A percentile compares a stretch with the other conserved stretches of the same genome.
Conservation (phyloP, 2,797 vertebrate species). For the Tapera naevia region DNA sequence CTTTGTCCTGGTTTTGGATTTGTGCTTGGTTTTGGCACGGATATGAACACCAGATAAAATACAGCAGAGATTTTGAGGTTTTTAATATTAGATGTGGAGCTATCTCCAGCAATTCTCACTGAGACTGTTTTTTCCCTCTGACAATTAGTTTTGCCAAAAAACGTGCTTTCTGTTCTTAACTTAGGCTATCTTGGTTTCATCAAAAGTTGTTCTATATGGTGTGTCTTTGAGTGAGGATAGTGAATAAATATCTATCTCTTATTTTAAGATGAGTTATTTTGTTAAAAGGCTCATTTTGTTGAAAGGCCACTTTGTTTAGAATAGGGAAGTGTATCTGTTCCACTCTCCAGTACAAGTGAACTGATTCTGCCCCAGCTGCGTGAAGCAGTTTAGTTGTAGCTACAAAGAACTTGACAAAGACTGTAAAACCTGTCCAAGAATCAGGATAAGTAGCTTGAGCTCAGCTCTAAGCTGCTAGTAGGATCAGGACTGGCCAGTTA, state of each 20-base stretch:
- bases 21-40: background rate
- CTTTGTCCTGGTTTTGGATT: background rate
- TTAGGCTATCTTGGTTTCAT: background rate
- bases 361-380: background rate
- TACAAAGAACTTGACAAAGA: background rate
- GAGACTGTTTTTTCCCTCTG: background rate
- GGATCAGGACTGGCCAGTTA: background rate
- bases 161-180: background rate
- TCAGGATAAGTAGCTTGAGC: background rate
- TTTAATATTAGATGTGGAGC: background rate
- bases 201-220: background rate
- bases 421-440: background rate
- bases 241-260: background rate
- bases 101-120: background rate
- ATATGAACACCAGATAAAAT: background rate
- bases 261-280: background rate
- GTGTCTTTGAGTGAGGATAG: background rate
- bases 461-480: background rate
- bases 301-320: background rate
- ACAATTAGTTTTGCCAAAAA: background rate
- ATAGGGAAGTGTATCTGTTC: background rate
- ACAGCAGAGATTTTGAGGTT: background rate
- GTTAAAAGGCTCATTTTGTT: background rate
- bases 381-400: background rate
- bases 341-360: background rate